phyloP scores from a whole-genome alignment of 2,113 vertebrate genomes.

The Gasterosteus nipponicus region DNA sequence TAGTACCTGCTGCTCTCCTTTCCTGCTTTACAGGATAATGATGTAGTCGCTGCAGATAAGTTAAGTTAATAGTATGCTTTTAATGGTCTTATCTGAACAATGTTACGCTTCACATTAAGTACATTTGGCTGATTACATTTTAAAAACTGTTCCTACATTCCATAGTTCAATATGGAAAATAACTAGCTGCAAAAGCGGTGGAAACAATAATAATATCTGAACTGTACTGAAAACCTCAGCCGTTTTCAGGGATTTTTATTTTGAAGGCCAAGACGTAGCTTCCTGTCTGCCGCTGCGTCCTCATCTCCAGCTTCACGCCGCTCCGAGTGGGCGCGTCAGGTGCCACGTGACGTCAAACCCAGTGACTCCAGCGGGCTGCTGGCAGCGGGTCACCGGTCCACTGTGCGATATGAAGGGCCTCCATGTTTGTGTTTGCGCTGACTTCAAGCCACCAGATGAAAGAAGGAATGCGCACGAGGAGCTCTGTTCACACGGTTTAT shows the following conservation, averaged over 20 bases:
- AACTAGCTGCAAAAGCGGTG: background rate
- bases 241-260: slow-evolving; percentile 39
- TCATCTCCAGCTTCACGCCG: slow-evolving; percentile 5
- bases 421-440: slow-evolving; percentile 51
- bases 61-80: no score
- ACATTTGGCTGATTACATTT: no score
- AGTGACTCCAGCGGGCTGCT: slow-evolving; percentile 54
- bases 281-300: background rate
- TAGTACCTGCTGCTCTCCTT: background rate
- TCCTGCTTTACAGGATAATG: background rate
- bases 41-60: background rate
- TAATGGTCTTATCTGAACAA: no score
- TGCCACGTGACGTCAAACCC: slow-evolving; percentile 72
- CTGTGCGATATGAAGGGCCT: slow-evolving; percentile 30
- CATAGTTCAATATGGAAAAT: background rate
- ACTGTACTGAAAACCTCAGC: background rate
- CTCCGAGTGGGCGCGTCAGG: slow-evolving; percentile 57
- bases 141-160: background rate
- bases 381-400: slow-evolving; percentile 49
- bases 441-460: background rate
- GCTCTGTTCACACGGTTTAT: slow-evolving; percentile 72
- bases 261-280: background rate
- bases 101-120: no score
- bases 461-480: background rate
- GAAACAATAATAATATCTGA: background rate